phyloP scores from a whole-genome alignment of 2,888 invertebrate species.

The Polydrusus pterygomalis region DNA sequence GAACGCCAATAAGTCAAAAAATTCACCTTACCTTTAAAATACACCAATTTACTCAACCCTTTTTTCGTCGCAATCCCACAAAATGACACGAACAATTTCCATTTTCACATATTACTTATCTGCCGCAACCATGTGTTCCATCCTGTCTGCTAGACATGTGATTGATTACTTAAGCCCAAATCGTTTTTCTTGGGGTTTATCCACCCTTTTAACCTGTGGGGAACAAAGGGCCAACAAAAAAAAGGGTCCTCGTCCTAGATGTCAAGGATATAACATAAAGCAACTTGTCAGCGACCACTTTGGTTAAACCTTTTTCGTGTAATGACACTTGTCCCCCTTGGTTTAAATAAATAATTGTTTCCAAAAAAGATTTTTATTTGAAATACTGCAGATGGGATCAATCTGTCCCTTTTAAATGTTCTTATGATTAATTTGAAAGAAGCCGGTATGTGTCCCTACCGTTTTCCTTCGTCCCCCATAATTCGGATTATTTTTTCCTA shows the following conservation, averaged over 20 bases:
- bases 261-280: conserved; percentile 52
- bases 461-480: too few species aligned
- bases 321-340: conserved; percentile 41
- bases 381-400: conserved; percentile 9
- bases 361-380: background rate
- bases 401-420: background rate
- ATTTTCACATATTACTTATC: conserved; percentile 43
- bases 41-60: conserved; percentile 27
- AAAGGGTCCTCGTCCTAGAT: conserved; percentile 48
- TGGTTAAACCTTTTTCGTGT: conserved; percentile 50
- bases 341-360: conserved; percentile 25
- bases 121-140: conserved; percentile 41
- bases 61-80: conserved; percentile 10
- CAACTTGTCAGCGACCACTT: conserved; percentile 53
- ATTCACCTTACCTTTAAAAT: conserved; percentile 2
- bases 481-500: too few species aligned
- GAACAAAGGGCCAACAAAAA: conserved; percentile 41
- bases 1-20: background rate
- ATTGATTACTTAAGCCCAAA: conserved; percentile 42
- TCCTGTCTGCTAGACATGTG: conserved; percentile 37
- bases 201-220: conserved; percentile 32
- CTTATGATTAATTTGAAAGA: too few species aligned
- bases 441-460: too few species aligned
- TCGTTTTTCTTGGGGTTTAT: conserved; percentile 41
- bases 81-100: conserved; percentile 36